Conservation (phyloP, 2,797 vertebrate species). For the Gephyroberyx darwinii region DNA sequence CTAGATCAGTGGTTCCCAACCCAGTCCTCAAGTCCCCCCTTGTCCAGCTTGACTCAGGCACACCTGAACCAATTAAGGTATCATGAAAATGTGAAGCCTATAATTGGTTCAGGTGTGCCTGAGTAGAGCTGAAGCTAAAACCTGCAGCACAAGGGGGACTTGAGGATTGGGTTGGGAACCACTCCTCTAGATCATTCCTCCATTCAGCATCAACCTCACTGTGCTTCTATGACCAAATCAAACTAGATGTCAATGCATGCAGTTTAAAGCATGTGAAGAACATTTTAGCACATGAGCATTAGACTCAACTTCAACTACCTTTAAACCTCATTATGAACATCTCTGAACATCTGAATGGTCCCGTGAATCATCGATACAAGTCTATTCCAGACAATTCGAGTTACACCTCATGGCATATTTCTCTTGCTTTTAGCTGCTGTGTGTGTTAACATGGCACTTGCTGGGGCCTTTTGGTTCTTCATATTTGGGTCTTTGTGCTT, state of each 20-base stretch:
- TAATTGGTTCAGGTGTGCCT: too few relatives aligned
- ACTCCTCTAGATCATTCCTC: not conserved
- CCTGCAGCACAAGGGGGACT: too few relatives aligned
- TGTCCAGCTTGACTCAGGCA: too few relatives aligned
- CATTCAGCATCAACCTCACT: not conserved
- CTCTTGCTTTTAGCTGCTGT: slow-evolving; percentile 12
- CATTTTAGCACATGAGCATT: not conserved
- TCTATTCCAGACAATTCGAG: not conserved
- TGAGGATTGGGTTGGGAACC: too few relatives aligned
- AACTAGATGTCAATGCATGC: not conserved
- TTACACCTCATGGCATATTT: slow-evolving; percentile 25
- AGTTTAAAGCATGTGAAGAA: not conserved
- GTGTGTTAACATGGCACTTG: slow-evolving; percentile 30
- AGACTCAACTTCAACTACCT: not conserved
- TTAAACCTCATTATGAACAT: not conserved
- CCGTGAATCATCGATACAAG: not conserved
- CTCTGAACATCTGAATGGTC: not conserved
- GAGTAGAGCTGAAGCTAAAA: too few relatives aligned
- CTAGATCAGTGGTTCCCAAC: too few relatives aligned
- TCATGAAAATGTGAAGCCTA: too few relatives aligned
- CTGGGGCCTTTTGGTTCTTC: slow-evolving; percentile 22
- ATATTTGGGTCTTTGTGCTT: slow-evolving; percentile 14
- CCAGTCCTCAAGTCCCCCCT: too few relatives aligned
- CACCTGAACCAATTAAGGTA: too few relatives aligned
- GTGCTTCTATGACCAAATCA: not conserved